Percentiles rank a stretch among this genome's conserved stretches.
Conservation (phyloP, 2,113 vertebrate genomes). For the Nesogale talazaci region DNA sequence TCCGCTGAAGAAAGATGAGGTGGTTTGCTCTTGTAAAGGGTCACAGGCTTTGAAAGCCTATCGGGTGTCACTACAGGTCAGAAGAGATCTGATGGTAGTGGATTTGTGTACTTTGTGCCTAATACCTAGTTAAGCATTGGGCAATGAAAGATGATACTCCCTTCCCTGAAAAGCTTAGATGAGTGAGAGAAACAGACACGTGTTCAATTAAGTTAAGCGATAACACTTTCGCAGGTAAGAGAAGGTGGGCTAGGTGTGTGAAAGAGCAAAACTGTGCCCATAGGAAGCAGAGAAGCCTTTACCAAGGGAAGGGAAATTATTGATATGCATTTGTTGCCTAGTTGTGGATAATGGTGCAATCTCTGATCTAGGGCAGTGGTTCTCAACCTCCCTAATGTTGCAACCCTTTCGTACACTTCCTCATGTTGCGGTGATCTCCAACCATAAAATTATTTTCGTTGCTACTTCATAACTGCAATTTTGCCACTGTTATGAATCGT, state of each 20-base stretch:
- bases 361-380: neutral
- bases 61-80: too few relatives aligned
- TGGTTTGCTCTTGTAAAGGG: too few relatives aligned
- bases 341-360: neutral
- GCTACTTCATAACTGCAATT: too few relatives aligned
- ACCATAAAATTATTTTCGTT: too few relatives aligned
- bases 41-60: too few relatives aligned
- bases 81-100: too few relatives aligned
- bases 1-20: too few relatives aligned
- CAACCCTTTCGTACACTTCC: too few relatives aligned
- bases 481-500: too few relatives aligned
- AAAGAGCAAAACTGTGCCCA: neutral
- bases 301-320: conserved; percentile 30
- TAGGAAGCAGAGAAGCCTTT: neutral
- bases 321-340: neutral
- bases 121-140: neutral
- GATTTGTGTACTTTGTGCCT: neutral
- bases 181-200: conserved; percentile 31
- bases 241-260: neutral
- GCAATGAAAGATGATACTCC: conserved; percentile 30
- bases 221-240: conserved; percentile 33
- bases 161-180: conserved; percentile 43
- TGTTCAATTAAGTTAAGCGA: conserved; percentile 21
- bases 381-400: too few relatives aligned
- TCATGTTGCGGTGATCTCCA: too few relatives aligned